phyloP scores from a whole-genome alignment of 2,797 vertebrate species.

The Gymnodraco acuticeps region DNA sequence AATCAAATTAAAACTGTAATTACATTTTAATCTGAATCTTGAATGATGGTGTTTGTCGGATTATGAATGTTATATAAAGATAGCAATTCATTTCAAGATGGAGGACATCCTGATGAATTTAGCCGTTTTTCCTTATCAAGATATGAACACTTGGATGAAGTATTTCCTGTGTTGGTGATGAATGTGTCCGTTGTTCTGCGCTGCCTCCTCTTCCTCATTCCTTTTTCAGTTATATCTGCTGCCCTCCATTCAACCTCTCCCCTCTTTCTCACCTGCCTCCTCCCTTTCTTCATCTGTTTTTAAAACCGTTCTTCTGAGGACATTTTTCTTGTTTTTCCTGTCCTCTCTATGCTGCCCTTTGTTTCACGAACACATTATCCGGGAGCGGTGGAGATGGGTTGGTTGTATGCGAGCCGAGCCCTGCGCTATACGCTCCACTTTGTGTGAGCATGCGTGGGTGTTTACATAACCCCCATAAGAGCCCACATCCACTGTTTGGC shows the following conservation, averaged over 20 bases:
- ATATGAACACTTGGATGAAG: slow-evolving; percentile 32
- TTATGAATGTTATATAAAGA: neutral
- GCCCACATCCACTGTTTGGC: slow-evolving; percentile 67
- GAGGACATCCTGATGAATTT: slow-evolving; percentile 21
- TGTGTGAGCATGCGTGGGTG: slow-evolving; percentile 63
- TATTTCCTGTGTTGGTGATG: slow-evolving; percentile 45
- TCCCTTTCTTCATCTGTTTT: slow-evolving; percentile 49
- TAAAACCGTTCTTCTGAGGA: slow-evolving; percentile 40
- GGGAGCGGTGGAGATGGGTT: slow-evolving; percentile 30
- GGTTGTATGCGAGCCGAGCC: slow-evolving; percentile 4
- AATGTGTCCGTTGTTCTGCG: slow-evolving; percentile 51
- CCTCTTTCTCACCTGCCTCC: slow-evolving; percentile 9
- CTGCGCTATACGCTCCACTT: slow-evolving; percentile 38
- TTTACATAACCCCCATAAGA: slow-evolving; percentile 77
- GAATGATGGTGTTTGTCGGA: neutral
- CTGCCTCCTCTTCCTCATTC: slow-evolving; percentile 38
- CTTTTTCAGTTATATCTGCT: slow-evolving; percentile 37
- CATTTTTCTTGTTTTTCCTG: slow-evolving; percentile 33
- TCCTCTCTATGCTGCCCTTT: slow-evolving; percentile 37
- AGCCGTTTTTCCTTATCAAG: slow-evolving; percentile 16
- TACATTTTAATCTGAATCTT: too few relatives aligned
- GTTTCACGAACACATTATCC: slow-evolving; percentile 31
- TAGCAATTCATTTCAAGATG: slow-evolving; percentile 4
- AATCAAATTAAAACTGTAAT: too few relatives aligned
- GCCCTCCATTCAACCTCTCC: slow-evolving; percentile 55